These are phyloP conservation scores for Spisula solida DNA, from an alignment of 2,888 invertebrate species.

Conservation along the genomic window DNA sequence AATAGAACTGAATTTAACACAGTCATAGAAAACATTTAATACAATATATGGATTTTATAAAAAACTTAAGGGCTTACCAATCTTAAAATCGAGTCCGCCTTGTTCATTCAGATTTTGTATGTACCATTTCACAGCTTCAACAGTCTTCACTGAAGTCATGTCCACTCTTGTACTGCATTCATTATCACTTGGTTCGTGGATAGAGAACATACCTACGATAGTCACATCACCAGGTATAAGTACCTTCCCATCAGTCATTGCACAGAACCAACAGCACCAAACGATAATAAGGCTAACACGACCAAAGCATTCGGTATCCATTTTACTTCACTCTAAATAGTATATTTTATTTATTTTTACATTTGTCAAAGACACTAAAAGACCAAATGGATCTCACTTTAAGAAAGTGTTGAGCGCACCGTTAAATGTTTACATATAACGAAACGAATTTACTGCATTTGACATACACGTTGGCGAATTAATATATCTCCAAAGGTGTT, in stretches of 20 bases:
- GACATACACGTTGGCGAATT: too few species aligned
- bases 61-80: conserved; percentile 9
- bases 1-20: too few species aligned
- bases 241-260: not conserved
- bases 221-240: conserved; percentile 3
- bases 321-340: too few species aligned
- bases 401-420: too few species aligned
- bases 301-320: not conserved
- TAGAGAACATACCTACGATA: not conserved
- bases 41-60: not conserved
- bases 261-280: not conserved
- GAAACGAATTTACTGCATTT: too few species aligned
- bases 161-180: not conserved
- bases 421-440: too few species aligned
- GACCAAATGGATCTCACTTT: too few species aligned
- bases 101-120: conserved; percentile 8
- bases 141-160: conserved; percentile 13
- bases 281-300: not conserved
- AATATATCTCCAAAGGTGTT: too few species aligned
- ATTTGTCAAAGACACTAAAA: too few species aligned
- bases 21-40: too few species aligned
- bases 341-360: too few species aligned
- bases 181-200: not conserved
- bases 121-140: conserved; percentile 36
- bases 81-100: not conserved